Evolutionary conservation across 1,140 invertebrate species (phyloP), one percentile per base, ranked within the genome.

Genomic region (Drosophila lini): DNA sequence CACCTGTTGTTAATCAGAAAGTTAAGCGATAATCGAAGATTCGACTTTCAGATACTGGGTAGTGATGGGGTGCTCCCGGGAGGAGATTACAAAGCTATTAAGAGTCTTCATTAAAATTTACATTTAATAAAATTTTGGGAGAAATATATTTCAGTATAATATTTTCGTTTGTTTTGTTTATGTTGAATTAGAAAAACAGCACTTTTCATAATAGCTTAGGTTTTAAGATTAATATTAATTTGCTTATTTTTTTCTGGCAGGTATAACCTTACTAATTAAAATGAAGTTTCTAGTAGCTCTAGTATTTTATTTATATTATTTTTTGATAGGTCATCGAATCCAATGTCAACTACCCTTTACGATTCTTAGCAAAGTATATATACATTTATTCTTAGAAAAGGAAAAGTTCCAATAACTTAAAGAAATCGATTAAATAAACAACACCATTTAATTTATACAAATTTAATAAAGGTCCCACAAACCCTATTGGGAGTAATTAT

Each of bases 1-100:
- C 74, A 78, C 74, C 74, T 78, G 74, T 78, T 78, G 74, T 76
- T 75, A 74, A 56, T 73, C 68, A 19, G 42, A 47, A 52, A 59
- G 36, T 47, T 10, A 41, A 56, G n/a, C 42, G 10, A 62, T 45
- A 47, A 45, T 62, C 34, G n/a, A 45, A 41, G 38, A 48, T 74
- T 40, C 69, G 71, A 74, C 47, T 38, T 16, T 25, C 6, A 38
- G 70, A 53, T 74, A 74, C 69, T 69, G 40, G 32, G 42, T 22
- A 70, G 38, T 31, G 11, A 10, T 13, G 19, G 7, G 5, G 3
- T 3, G 5, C 15, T n/a, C 3, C 8, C 1, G 0, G 2, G 6
- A 5, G 28, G 22, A 40, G 45, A 1, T 19, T 40, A 38, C 6
- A 9, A 25, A 32, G 0, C 0, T 1, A 60, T 34, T 22, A 8